phyloP scores from a whole-genome alignment of 92 coral and sea anemone species.

The Hydrozoanthus gracilis region DNA sequence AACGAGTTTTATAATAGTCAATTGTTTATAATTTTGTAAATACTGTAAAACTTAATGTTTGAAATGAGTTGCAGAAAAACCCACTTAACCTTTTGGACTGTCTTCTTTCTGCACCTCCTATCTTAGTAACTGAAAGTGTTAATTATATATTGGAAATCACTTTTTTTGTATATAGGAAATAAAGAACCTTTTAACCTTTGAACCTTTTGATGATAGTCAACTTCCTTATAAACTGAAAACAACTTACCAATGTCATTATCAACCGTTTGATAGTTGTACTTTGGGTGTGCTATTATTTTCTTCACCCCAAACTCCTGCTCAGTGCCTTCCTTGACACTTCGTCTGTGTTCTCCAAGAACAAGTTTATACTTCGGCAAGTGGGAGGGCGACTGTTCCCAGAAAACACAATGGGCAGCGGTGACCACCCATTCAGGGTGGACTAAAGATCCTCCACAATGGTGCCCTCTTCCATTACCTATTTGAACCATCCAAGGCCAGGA shows the following conservation, averaged over 20 bases:
- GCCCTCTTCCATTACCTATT: constrained; percentile 63
- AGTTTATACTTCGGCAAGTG: constrained; percentile 53
- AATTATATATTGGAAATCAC: too few species aligned
- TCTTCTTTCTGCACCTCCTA: too few species aligned
- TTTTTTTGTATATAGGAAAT: too few species aligned
- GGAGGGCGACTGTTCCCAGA: constrained; percentile 58
- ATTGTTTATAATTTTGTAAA: too few species aligned
- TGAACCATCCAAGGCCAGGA: constrained; percentile 92
- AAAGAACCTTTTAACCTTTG: too few species aligned
- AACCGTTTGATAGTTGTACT: constrained; percentile 53
- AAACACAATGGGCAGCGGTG: constrained; percentile 83
- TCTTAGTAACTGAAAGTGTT: too few species aligned
- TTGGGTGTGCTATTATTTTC: constrained; percentile 63
- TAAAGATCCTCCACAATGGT: constrained; percentile 80
- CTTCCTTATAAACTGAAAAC: too few species aligned
- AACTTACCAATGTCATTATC: constrained; percentile 76
- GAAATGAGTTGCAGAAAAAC: too few species aligned
- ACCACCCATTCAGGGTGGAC: constrained; percentile 83
- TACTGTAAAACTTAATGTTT: too few species aligned
- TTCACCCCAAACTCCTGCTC: constrained; percentile 68
- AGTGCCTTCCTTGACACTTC: constrained; percentile 63
- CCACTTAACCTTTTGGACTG: too few species aligned
- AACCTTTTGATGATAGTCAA: too few species aligned
- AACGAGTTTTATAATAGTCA: too few species aligned
- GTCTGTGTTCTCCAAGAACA: constrained; percentile 72